A percentile compares a stretch with the other conserved stretches of the same genome.
phyloP scores from a whole-genome alignment of 2,888 invertebrate genomes.

The Melipona beecheii region DNA sequence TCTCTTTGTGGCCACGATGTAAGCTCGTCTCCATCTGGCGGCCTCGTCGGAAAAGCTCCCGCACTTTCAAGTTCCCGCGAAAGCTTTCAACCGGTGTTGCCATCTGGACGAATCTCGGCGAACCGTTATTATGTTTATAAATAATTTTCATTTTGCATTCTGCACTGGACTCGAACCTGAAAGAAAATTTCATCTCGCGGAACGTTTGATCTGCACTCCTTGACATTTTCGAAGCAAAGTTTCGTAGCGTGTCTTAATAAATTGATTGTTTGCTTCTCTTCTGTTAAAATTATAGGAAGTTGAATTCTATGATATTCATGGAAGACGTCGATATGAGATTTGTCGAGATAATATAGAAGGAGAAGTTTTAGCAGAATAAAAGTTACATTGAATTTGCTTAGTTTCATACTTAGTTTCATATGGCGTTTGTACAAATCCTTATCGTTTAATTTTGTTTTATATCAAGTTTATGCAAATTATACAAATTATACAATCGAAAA shows the following conservation, averaged over 20 bases:
- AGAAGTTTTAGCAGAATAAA: not conserved
- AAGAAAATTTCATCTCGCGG: no score
- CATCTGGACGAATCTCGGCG: slow-evolving; percentile 56
- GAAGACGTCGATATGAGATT: not conserved
- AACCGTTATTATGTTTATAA: slow-evolving; percentile 53
- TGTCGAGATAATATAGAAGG: no score
- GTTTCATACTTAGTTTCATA: not conserved
- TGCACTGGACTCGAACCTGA: slow-evolving; percentile 7
- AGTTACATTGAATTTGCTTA: not conserved
- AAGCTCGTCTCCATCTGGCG: slow-evolving; percentile 69
- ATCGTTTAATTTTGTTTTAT: no score
- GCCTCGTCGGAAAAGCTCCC: slow-evolving; percentile 50
- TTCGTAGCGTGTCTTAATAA: no score
- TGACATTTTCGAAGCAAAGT: not conserved
- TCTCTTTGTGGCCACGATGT: slow-evolving; percentile 21
- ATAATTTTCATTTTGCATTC: slow-evolving; percentile 50
- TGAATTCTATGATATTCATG: not conserved
- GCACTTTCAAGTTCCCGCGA: slow-evolving; percentile 51
- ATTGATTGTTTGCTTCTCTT: not conserved
- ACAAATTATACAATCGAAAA: no score
- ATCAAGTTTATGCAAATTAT: no score
- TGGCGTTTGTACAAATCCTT: not conserved
- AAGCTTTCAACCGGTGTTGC: slow-evolving; percentile 65
- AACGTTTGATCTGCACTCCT: no score
- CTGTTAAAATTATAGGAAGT: not conserved